These are phyloP conservation scores for Desmophyllum pertusum DNA, from an alignment of 92 coral and sea anemone species.

Conservation along the genomic window DNA sequence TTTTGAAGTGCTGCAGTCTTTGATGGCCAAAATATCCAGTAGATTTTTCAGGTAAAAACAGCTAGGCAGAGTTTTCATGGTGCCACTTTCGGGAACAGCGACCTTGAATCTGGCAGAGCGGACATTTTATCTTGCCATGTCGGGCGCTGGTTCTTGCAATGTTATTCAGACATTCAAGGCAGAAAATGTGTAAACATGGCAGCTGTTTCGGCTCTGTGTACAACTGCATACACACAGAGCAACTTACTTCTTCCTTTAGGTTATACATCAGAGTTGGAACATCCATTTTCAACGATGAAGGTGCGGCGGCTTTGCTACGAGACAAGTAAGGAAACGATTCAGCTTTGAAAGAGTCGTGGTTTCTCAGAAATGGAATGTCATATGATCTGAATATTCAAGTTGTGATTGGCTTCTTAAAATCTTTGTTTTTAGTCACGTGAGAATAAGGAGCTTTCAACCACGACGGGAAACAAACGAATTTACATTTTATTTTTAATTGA, in stretches of 20 bases:
- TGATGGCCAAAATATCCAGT: conserved; percentile 45
- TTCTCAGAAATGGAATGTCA: too few relatives aligned
- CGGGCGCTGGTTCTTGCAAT: conserved; percentile 27
- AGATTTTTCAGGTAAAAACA: conserved; percentile 51
- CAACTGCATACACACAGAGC: conserved; percentile 41
- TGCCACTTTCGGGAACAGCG: conserved; percentile 31
- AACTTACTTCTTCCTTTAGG: conserved; percentile 37
- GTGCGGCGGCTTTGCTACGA: too few relatives aligned
- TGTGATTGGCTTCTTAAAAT: not conserved
- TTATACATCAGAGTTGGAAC: conserved; percentile 29
- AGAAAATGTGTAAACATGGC: conserved; percentile 58
- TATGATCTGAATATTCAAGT: not conserved
- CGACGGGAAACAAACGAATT: too few relatives aligned
- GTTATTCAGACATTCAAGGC: conserved; percentile 44
- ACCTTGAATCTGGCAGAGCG: conserved; percentile 34
- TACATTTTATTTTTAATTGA: too few relatives aligned
- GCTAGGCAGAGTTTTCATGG: conserved; percentile 27
- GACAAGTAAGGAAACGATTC: too few relatives aligned
- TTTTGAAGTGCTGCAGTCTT: conserved; percentile 25
- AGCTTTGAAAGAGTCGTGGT: too few relatives aligned
- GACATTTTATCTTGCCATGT: conserved; percentile 33
- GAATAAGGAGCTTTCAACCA: not conserved
- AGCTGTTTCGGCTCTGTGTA: conserved; percentile 39
- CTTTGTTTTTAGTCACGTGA: not conserved
- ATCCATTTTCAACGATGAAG: conserved; percentile 12